Percentiles rank a stretch among this genome's conserved stretches.
Evolutionary conservation across 2,113 vertebrate genomes (phyloP).

Genomic region (Etia nguti): DNA sequence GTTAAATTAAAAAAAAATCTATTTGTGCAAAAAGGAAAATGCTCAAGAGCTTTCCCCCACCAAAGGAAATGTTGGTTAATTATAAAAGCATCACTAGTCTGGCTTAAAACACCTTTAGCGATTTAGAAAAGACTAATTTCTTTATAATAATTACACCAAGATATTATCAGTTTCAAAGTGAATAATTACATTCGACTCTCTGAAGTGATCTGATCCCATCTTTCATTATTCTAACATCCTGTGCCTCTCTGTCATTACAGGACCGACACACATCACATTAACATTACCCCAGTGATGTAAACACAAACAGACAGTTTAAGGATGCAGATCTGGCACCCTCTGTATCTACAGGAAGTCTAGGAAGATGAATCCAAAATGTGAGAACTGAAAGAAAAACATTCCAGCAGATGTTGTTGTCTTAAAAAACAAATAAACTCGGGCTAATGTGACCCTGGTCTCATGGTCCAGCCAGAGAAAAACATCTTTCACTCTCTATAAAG

Average conservation of each 20-base stretch:
- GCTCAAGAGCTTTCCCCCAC: neutral
- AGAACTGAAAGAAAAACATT: neutral
- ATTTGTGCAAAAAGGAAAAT: neutral
- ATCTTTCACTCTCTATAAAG: neutral
- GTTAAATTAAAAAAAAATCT: neutral
- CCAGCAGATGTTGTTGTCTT: neutral
- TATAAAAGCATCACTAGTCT: neutral
- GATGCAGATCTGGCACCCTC: rapidly evolving
- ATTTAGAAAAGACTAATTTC: neutral
- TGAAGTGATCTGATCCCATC: neutral
- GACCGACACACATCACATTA: neutral
- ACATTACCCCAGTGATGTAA: neutral
- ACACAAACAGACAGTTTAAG: neutral
- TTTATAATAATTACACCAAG: neutral
- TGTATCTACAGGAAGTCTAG: neutral
- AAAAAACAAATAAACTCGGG: neutral
- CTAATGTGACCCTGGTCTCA: neutral
- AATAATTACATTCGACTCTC: neutral
- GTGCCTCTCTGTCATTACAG: neutral
- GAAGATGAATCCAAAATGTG: neutral
- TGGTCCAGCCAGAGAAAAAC: neutral
- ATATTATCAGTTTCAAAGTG: neutral
- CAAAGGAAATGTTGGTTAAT: neutral
- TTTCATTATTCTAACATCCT: neutral
- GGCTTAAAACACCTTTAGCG: neutral